phyloP scores from a whole-genome alignment of 2,888 invertebrate species.

The Venusia cambrica region DNA sequence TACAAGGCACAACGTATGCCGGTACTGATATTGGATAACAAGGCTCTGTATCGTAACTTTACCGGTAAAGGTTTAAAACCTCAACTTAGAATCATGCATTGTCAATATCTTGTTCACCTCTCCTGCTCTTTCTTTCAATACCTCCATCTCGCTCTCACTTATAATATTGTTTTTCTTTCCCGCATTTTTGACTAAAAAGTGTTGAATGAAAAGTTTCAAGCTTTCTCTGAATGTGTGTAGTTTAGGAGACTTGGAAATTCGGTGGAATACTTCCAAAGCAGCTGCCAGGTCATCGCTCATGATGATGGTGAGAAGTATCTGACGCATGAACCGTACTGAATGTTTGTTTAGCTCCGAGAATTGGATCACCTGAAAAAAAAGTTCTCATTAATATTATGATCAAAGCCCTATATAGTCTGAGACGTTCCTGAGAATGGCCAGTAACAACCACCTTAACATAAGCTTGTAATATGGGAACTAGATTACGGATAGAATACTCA shows the following conservation, averaged over 20 bases:
- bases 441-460: too few relatives aligned
- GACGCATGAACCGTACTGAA: conserved; percentile 89
- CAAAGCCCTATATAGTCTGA: too few relatives aligned
- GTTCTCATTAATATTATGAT: too few relatives aligned
- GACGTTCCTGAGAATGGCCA: too few relatives aligned
- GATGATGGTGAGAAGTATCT: conserved; percentile 87
- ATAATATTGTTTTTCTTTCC: conserved; percentile 63
- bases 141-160: conserved; percentile 54
- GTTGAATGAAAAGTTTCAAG: conserved; percentile 90
- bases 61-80: conserved; percentile 34
- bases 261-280: conserved; percentile 84
- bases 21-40: too few relatives aligned
- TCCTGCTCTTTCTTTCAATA: conserved; percentile 77
- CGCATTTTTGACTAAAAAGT: conserved; percentile 88
- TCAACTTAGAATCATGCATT: conserved; percentile 66
- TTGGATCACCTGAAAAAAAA: conserved; percentile 85
- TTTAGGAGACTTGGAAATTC: conserved; percentile 87
- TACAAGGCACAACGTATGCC: too few relatives aligned
- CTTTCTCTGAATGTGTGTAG: conserved; percentile 91
- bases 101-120: conserved; percentile 85
- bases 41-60: too few relatives aligned
- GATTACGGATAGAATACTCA: too few relatives aligned
- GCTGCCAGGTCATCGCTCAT: conserved; percentile 83
- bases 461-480: too few relatives aligned
- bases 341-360: conserved; percentile 92